phyloP scores from a whole-genome alignment of 2,113 vertebrate genomes.

The Pontoporia blainvillei region DNA sequence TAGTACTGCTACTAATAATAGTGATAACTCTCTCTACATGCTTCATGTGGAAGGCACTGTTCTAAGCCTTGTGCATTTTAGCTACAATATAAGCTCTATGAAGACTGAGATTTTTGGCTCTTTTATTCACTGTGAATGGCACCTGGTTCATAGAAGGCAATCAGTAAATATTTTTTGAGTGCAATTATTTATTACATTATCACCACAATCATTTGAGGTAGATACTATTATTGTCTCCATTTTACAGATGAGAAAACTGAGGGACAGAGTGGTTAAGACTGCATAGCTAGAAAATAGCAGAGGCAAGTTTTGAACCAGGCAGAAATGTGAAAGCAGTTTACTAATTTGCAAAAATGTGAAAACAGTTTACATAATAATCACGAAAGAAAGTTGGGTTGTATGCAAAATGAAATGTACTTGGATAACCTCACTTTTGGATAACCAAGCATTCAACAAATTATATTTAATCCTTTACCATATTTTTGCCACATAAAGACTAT shows the following conservation, averaged over 20 bases:
- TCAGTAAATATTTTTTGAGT: neutral
- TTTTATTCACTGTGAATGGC: neutral
- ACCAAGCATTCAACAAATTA: neutral
- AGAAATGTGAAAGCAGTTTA: neutral
- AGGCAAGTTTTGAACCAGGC: slow-evolving; percentile 23
- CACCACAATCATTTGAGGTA: neutral
- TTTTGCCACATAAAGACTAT: slow-evolving; percentile 30
- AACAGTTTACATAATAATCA: slow-evolving; percentile 27
- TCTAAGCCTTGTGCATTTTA: neutral
- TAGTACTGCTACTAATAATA: neutral
- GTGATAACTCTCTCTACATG: neutral
- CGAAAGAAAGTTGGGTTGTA: neutral
- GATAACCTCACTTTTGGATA: slow-evolving; percentile 22
- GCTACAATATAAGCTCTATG: neutral
- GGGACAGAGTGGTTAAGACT: neutral
- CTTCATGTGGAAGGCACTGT: neutral
- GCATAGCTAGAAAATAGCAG: neutral
- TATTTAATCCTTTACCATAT: neutral
- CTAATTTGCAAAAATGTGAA: slow-evolving; percentile 30
- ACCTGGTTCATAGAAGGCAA: neutral
- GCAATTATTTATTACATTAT: neutral
- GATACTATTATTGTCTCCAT: neutral
- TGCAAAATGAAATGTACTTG: neutral
- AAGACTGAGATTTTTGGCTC: neutral
- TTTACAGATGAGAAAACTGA: neutral